Evolutionary conservation across 2,888 invertebrate species (phyloP).

Genomic region (Lochmaea crataegi): DNA sequence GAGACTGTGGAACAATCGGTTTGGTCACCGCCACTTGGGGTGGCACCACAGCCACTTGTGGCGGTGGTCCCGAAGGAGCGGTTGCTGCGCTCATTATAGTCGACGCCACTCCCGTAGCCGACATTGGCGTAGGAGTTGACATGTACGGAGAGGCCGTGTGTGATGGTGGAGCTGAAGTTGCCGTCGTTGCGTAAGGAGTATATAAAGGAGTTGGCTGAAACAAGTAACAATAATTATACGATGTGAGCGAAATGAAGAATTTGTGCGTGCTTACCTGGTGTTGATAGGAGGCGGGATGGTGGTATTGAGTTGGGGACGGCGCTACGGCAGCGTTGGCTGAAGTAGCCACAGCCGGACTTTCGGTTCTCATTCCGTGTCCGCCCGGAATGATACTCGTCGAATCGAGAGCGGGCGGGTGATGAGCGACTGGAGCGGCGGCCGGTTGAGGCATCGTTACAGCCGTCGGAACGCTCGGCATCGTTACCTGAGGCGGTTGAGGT

Average conservation of each 20-base stretch:
- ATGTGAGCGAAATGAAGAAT: neutral
- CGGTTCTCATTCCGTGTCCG: conserved; percentile 63
- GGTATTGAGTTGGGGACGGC: conserved; percentile 68
- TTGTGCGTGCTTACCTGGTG: conserved; percentile 29
- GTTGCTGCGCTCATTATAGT: conserved; percentile 17
- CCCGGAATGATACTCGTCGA: conserved; percentile 55
- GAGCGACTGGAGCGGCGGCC: conserved; percentile 66
- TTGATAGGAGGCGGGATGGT: conserved; percentile 52
- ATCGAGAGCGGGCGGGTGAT: conserved; percentile 53
- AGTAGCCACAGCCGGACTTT: conserved; percentile 70
- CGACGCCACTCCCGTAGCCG: conserved; percentile 24
- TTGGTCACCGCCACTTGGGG: conserved; percentile 24
- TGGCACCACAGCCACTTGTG: conserved; percentile 37
- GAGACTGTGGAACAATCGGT: conserved; percentile 11
- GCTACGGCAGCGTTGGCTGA: conserved; percentile 65
- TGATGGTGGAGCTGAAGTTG: conserved; percentile 67
- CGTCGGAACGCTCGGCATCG: conserved; percentile 55
- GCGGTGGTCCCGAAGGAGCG: conserved; percentile 42
- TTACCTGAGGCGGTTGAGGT: conserved; percentile 52
- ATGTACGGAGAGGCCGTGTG: conserved; percentile 69
- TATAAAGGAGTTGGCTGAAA: conserved; percentile 74
- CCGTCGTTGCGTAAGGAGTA: conserved; percentile 80
- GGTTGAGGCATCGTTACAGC: conserved; percentile 67
- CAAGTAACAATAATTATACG: neutral
- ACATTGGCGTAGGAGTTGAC: conserved; percentile 23